Evolutionary conservation across 1,140 invertebrate genomes (phyloP), one percentile per base, ranked within the genome.

Genomic region (Hermatobates lingyangjiaoensis): DNA sequence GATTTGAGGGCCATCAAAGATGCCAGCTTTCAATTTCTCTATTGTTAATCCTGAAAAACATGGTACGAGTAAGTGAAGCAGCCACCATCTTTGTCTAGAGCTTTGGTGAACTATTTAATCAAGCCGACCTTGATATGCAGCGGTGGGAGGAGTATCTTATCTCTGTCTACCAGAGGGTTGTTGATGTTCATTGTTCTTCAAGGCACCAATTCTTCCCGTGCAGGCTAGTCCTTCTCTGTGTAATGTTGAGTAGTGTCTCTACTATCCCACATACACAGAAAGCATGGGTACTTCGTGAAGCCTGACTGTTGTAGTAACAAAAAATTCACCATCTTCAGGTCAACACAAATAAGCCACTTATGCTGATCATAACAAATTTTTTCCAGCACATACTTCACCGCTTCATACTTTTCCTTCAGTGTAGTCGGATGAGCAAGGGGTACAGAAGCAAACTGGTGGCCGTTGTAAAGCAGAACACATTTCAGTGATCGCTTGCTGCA

Each of bases 231-330:
- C 48, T 44, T 53, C 48, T 20, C 48, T 21, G 48, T 5, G 28
- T 34, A 53, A 30, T 48, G 40, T 15, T 45, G 1, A 20, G 10
- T 42, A 45, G 26, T 45, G 50, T 42, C 40, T 45, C 40, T 51
- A 27, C 52, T 47, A 23, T 48, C 39, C 58, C 63, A 64, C 4
- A 56, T 12, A 54, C 59, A 64, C 42, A 63, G 48, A 48, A 62
- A 65, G 49, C 59, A 66, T 26, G 55, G 58, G 55, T 59, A 61
- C 58, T 67, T 67, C 52, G 61, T 63, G 56, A 60, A 62, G 48
- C 60, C 58, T 58, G 54, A 52, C 60, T 66, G 59, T 52, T 63
- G 55, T 27, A 61, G 63, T 15, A 63, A 48, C 38, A 60, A 24
- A 21, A 63, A 48, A 26, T 21, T 34, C 23, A 52, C 39, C 54